Percentiles rank a stretch among this genome's conserved stretches.
phyloP scores from a whole-genome alignment of 2,113 vertebrate genomes.

The Chamaetylas fuelleborni region DNA sequence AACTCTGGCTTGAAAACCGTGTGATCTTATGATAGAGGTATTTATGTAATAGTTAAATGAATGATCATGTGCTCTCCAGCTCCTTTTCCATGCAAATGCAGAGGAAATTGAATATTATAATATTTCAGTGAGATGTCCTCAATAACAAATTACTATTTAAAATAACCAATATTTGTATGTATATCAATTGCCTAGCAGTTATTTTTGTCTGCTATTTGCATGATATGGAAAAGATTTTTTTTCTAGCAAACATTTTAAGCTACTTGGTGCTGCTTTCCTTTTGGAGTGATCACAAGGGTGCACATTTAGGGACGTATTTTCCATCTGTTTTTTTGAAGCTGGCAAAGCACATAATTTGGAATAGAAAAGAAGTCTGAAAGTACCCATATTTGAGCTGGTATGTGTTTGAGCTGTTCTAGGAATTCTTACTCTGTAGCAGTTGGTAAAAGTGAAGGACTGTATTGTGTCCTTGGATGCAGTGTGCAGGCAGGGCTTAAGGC shows the following conservation, averaged over 20 bases:
- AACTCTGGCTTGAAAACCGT: slow-evolving; percentile 44
- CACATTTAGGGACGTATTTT: slow-evolving; percentile 56
- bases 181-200: slow-evolving; percentile 70
- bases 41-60: slow-evolving; percentile 69
- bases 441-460: not conserved
- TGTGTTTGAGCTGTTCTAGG: slow-evolving; percentile 38
- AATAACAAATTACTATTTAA: slow-evolving; percentile 66
- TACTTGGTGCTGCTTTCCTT: slow-evolving; percentile 61
- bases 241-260: slow-evolving; percentile 60
- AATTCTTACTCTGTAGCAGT: slow-evolving; percentile 14
- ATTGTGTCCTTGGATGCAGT: slow-evolving; percentile 7
- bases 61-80: slow-evolving; percentile 19
- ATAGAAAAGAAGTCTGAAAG: slow-evolving; percentile 54
- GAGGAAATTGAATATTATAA: slow-evolving; percentile 68
- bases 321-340: slow-evolving; percentile 67
- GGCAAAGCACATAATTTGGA: slow-evolving; percentile 57
- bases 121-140: slow-evolving; percentile 67
- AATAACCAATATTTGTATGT: slow-evolving; percentile 70
- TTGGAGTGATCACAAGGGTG: slow-evolving; percentile 67
- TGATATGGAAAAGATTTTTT: slow-evolving; percentile 64
- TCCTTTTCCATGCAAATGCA: slow-evolving; percentile 63
- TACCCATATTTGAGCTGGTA: slow-evolving; percentile 25
- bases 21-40: slow-evolving; percentile 35
- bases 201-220: slow-evolving; percentile 72
- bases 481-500: not conserved